Percentiles rank a stretch among this genome's conserved stretches.
phyloP scores from a whole-genome alignment of 2,113 vertebrate genomes.

The Tympanuchus pallidicinctus region DNA sequence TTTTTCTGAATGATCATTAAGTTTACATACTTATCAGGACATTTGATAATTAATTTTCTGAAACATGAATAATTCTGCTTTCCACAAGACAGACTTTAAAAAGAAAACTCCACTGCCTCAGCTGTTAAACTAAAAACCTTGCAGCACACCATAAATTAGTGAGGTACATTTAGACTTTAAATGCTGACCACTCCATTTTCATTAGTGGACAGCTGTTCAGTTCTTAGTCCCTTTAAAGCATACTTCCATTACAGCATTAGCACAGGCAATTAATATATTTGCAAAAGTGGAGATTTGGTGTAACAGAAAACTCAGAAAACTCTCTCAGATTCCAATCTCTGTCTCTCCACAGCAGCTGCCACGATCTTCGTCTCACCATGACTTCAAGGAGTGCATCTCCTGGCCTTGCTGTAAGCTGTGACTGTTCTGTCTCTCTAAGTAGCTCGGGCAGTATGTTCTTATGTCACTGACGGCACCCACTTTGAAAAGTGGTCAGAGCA shows the following conservation, averaged over 20 bases:
- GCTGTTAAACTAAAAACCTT: not conserved
- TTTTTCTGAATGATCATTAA: constrained; percentile 29
- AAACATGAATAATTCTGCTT: constrained; percentile 31
- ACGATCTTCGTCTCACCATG: not conserved
- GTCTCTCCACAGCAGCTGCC: not conserved
- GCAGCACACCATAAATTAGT: not conserved
- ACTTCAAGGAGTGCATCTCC: not conserved
- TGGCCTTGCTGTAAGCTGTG: not conserved
- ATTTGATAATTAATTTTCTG: constrained; percentile 34
- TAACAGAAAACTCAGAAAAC: not conserved
- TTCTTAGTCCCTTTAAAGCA: not conserved
- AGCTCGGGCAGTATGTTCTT: not conserved
- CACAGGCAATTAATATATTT: not conserved
- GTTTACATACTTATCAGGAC: not conserved
- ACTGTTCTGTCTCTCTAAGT: not conserved
- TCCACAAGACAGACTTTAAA: not conserved
- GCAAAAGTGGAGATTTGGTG: not conserved
- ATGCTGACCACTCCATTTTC: not conserved
- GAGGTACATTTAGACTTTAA: not conserved
- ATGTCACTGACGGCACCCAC: fast-evolving
- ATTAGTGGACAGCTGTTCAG: not conserved
- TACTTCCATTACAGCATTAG: not conserved
- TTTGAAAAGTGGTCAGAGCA: not conserved
- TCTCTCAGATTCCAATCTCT: not conserved
- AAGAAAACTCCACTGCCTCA: not conserved